Evolutionary conservation across 2,797 vertebrate species (phyloP), one percentile per base, ranked within the genome.

Genomic region (Poecilia gillii): DNA sequence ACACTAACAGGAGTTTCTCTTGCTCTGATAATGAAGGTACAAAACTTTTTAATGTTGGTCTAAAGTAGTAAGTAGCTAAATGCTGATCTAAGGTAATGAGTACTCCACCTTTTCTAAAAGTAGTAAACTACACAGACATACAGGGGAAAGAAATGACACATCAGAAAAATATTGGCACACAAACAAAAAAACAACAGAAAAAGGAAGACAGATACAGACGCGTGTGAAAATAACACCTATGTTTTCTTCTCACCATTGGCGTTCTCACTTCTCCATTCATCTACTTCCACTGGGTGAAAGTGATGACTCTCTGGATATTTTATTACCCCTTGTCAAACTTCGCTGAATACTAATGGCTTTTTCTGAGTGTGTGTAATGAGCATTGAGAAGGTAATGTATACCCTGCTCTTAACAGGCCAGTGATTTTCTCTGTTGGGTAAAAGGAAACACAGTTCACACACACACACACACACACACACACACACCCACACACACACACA

Each of bases 301-400:
- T 89, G 87, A 90, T 90, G 81, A 84, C 87, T 85, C 74, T 71
- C 80, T 81, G 36, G 18, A 77, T 90, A 81, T 91, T 92, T 85
- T 90, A 92, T 92, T 74, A 74, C 73, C 64, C 68, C 85, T 36
- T 91, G 90, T 89, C 88, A 91, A 88, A 87, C 84, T 84, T 72
- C 79, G 87, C 75, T 25, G 73, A 90, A 90, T 85, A 83, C 86
- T 92, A 92, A 91, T 91, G 90, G 87, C 79, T 87, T 90, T 91
- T 93, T 93, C 3, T 88, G 88, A 90, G 85, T 86, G 83, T 88
- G 90, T 90, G 92, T 23, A 92, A 89, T 85, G 76, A 75, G 90
- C 18, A 71, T 88, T 86, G 81, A 80, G 79, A 74, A 83, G 74
- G 91, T 91, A 91, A 94, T 88, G 76, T 83, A 91, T 84, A 93